Conservation (phyloP, 2,797 vertebrate genomes). For the Rhinoraja longicauda region DNA sequence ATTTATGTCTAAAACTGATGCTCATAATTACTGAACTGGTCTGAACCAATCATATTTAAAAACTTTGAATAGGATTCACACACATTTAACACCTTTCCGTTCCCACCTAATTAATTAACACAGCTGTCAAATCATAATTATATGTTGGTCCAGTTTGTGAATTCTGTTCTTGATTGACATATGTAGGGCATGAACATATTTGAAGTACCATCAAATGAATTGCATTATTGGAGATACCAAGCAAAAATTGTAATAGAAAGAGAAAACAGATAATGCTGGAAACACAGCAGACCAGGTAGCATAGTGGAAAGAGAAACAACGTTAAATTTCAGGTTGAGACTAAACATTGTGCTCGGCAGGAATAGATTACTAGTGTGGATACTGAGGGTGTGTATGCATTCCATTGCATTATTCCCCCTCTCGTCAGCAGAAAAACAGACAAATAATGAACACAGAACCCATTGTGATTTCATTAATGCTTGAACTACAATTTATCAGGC, state of each 20-base stretch:
- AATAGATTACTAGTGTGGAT: not conserved
- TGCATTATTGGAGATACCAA: slow-evolving; percentile 15
- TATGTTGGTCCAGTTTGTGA: not conserved
- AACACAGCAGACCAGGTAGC: no score
- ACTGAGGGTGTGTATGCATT: not conserved
- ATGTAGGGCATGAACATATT: not conserved
- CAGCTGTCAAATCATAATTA: not conserved
- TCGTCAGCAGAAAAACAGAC: not conserved
- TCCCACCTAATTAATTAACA: not conserved
- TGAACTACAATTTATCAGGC: not conserved
- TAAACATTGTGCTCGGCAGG: not conserved
- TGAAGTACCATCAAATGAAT: not conserved
- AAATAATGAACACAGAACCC: not conserved
- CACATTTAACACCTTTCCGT: not conserved
- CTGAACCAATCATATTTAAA: not conserved
- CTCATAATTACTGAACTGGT: not conserved
- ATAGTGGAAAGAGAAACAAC: no score
- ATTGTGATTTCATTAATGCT: not conserved
- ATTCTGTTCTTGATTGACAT: not conserved
- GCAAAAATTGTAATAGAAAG: not conserved
- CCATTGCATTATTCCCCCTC: not conserved
- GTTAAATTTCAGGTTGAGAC: no score
- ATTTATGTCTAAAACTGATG: not conserved
- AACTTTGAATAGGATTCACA: slow-evolving; percentile 14
- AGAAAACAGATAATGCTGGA: no score